Percentiles rank a stretch among this genome's conserved stretches.
phyloP scores from a whole-genome alignment of 2,888 invertebrate species.

The Meghimatium bilineatum region DNA sequence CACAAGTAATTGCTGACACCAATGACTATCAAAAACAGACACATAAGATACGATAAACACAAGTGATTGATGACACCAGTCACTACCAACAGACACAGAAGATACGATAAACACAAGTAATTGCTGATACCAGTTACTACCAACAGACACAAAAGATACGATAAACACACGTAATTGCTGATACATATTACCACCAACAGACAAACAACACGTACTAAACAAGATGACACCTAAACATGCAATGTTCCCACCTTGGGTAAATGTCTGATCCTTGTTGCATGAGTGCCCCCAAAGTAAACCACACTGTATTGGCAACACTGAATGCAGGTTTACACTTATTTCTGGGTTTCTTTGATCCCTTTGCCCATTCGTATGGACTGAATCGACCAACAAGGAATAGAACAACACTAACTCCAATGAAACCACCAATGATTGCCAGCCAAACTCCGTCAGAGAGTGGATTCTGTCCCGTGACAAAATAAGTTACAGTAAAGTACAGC shows the following conservation, averaged over 20 bases:
- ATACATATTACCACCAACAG: too few relatives aligned
- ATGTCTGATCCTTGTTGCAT: constrained; percentile 43
- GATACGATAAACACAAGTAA: too few relatives aligned
- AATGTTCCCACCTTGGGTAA: constrained; percentile 29
- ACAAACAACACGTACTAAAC: too few relatives aligned
- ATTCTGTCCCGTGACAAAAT: constrained; percentile 78
- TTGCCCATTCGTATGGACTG: constrained; percentile 97
- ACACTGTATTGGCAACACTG: constrained; percentile 38
- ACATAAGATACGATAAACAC: too few relatives aligned
- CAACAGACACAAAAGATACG: too few relatives aligned
- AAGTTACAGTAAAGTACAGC: too few relatives aligned
- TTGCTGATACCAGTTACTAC: too few relatives aligned
- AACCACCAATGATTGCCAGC: constrained; percentile 90
- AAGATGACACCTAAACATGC: background rate
- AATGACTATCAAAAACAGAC: too few relatives aligned
- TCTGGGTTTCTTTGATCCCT: constrained; percentile 56
- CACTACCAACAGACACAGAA: too few relatives aligned
- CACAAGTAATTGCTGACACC: too few relatives aligned
- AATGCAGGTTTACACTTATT: constrained; percentile 38
- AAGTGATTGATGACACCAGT: too few relatives aligned
- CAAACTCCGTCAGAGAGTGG: constrained; percentile 93
- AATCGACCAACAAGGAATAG: constrained; percentile 97
- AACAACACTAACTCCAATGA: constrained; percentile 96
- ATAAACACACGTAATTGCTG: too few relatives aligned
- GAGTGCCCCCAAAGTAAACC: constrained; percentile 41